Evolutionary conservation across 2,797 vertebrate genomes (phyloP).

Genomic region (Peromyscus eremicus): DNA sequence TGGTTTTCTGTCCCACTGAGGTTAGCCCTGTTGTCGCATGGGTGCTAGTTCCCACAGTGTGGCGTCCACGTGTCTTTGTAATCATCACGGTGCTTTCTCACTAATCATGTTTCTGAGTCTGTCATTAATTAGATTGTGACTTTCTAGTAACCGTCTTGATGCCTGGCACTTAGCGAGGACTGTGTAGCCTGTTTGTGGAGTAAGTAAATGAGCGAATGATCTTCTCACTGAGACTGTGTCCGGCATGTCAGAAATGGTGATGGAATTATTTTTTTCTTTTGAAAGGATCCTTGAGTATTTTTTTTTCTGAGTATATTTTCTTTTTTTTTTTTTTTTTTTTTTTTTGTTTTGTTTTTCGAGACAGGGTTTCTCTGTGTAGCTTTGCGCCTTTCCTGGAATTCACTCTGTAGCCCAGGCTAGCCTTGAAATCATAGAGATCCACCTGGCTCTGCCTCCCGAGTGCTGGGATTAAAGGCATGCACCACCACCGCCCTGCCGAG

Average conservation of each 20-base stretch:
- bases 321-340: background rate
- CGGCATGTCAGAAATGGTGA: background rate
- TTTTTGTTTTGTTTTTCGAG: too few species aligned
- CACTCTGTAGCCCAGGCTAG: too few species aligned
- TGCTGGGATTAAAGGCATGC: too few species aligned
- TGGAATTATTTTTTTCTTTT: background rate
- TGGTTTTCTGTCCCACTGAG: background rate
- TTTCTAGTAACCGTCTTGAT: background rate
- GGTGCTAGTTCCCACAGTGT: background rate
- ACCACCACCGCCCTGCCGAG: background rate
- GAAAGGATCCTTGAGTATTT: background rate
- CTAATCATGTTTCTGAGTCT: background rate
- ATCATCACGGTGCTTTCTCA: background rate
- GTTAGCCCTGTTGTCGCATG: background rate
- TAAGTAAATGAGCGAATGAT: background rate
- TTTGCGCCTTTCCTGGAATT: too few species aligned
- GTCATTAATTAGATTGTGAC: constrained; percentile 2
- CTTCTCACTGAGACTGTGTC: background rate
- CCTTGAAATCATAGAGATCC: too few species aligned
- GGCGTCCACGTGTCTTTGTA: background rate
- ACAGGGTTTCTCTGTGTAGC: too few species aligned
- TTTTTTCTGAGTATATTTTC: too few species aligned
- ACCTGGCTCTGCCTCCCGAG: too few species aligned
- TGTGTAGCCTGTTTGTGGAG: background rate
- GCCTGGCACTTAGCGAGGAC: background rate